Base-by-base conservation (phyloP, 2,888 invertebrate species). In the Harpagoxenus sublaevis region DNA sequence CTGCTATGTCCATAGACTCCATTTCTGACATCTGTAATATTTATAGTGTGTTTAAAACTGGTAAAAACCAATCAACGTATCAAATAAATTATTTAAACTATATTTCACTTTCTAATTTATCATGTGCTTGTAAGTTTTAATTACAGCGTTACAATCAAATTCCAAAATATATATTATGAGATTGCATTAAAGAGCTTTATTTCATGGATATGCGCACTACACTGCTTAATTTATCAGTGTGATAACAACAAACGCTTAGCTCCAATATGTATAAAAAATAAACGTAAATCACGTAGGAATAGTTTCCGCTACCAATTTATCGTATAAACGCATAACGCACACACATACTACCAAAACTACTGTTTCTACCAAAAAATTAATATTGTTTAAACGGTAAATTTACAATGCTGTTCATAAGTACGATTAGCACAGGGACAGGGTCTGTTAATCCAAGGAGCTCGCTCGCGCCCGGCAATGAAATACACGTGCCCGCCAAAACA, bases 1-100 rank as follows among this genome's bases (percentile, higher is more conserved):
- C 94, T 31, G 92, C 94, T 77, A 96, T 95, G 93, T 96, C 96
- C 96, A 96, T 96, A 42, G 95, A 96, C 93, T 96, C 96, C 96
- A 96, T 95, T 88, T 94, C 95, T 78, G 92, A 91, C 68, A 93
- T 93, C 95, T 95, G 84, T 8, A 90, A 93, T 60, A 60, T 79
- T 39, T 51, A 42, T 18, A 15, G 31, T 10, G 0, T 23, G 15
- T 35, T 48, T 70, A 31, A 70, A 48, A 60, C 3, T 23, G 15
- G 23, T 48, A 79, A 31, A 70, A 48, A 60, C 3, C n/a, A 9
- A 28, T 31, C n/a, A 0, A n/a, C 0, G 1, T 1, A 39, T 53
- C 12, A 12, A 62, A 62, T 10, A 39, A 18, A 5, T 9, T 48
- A 63, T 39, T 75, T 75, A 23, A 45, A 60, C 31, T 35, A 35